Evolutionary conservation across 2,888 invertebrate species (phyloP).

Genomic region (Bibio marci): DNA sequence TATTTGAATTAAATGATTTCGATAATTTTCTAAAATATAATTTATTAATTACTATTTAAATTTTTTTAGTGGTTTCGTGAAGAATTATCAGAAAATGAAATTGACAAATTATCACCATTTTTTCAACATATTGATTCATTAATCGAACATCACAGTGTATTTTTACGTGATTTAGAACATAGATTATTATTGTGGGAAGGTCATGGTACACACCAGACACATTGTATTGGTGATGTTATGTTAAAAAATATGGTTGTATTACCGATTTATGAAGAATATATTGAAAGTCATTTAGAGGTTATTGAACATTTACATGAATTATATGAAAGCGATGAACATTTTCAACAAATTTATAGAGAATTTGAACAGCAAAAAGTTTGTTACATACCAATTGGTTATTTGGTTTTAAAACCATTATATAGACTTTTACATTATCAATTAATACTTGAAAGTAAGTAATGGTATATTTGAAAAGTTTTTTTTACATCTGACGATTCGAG

Average conservation of each 20-base stretch:
- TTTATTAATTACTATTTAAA: not conserved
- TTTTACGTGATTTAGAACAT: slow-evolving; percentile 63
- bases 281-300: slow-evolving; percentile 57
- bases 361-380: slow-evolving; percentile 74
- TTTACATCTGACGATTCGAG: too few relatives aligned
- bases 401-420: slow-evolving; percentile 68
- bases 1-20: not conserved
- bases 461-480: too few relatives aligned
- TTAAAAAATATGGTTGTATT: slow-evolving; percentile 46
- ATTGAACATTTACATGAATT: slow-evolving; percentile 66
- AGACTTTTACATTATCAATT: slow-evolving; percentile 69
- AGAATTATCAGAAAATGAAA: slow-evolving; percentile 42
- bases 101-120: slow-evolving; percentile 32
- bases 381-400: slow-evolving; percentile 68
- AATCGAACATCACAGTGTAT: slow-evolving; percentile 62
- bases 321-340: slow-evolving; percentile 48
- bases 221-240: slow-evolving; percentile 59
- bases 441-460: slow-evolving; percentile 51
- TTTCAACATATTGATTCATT: slow-evolving; percentile 59
- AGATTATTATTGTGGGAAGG: slow-evolving; percentile 59
- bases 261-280: slow-evolving; percentile 50
- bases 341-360: slow-evolving; percentile 51
- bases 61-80: slow-evolving; percentile 58
- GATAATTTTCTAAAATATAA: too few relatives aligned
- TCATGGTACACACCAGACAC: slow-evolving; percentile 33